A percentile compares a stretch with the other conserved stretches of the same genome.
Evolutionary conservation across 2,888 invertebrate genomes (phyloP).

Genomic region (Phaedon cochleariae): DNA sequence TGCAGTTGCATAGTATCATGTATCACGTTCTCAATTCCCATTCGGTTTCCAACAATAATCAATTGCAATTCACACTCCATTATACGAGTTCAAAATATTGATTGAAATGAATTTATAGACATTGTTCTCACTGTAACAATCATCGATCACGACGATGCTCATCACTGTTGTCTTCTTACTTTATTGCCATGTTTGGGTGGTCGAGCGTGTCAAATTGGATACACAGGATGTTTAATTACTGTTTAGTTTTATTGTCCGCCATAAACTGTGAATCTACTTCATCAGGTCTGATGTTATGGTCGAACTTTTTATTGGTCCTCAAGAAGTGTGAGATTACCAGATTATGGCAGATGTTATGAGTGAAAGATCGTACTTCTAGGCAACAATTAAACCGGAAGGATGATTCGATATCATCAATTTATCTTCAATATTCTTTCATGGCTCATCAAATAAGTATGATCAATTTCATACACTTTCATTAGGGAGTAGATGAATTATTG

Average conservation of each 20-base stretch:
- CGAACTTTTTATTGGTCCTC: neutral
- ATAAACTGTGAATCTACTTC: slow-evolving; percentile 9
- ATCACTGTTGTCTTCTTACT: neutral
- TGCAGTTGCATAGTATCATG: too few relatives aligned
- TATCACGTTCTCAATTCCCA: too few relatives aligned
- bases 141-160: neutral
- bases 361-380: neutral
- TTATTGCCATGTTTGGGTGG: slow-evolving; percentile 10
- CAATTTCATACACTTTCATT: too few relatives aligned
- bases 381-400: neutral
- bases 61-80: too few relatives aligned
- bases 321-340: neutral
- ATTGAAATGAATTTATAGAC: neutral
- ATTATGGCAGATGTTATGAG: neutral
- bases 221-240: neutral
- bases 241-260: neutral
- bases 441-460: too few relatives aligned
- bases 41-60: too few relatives aligned
- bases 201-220: neutral
- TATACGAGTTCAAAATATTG: too few relatives aligned
- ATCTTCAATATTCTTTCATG: neutral
- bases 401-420: neutral
- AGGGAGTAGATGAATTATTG: too few relatives aligned
- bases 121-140: neutral
- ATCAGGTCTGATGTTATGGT: neutral